Percentiles rank a stretch among this genome's conserved stretches.
phyloP scores from a whole-genome alignment of 1,140 invertebrate species.

The Mycetomoellerius zeteki region DNA sequence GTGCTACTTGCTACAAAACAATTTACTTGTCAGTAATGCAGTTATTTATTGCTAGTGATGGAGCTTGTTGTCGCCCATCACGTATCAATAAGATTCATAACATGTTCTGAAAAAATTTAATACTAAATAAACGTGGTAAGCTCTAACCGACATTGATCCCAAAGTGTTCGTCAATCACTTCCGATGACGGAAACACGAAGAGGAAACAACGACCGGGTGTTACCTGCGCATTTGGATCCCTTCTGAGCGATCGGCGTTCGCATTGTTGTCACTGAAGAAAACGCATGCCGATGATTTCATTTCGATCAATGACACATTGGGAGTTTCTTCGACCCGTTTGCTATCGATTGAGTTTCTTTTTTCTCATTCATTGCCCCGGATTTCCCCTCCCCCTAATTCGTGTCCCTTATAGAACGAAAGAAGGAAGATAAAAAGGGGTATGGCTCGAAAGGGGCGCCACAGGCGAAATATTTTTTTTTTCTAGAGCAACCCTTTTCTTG shows the following conservation, averaged over 20 bases:
- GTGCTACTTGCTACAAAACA: too few relatives aligned
- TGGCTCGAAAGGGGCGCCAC: constrained; percentile 25
- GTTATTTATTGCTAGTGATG: constrained; percentile 7
- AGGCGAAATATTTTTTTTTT: constrained; percentile 68
- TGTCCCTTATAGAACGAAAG: constrained; percentile 38
- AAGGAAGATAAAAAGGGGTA: constrained; percentile 32
- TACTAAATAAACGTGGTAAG: constrained; percentile 21
- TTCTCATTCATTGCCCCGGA: constrained; percentile 70
- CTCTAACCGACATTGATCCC: constrained; percentile 35
- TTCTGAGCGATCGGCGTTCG: constrained; percentile 42
- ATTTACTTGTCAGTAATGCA: background rate
- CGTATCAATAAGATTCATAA: constrained; percentile 8
- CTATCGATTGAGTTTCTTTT: constrained; percentile 73
- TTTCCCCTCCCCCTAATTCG: background rate
- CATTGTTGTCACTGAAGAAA: constrained; percentile 69
- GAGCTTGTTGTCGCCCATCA: background rate
- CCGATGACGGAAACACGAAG: constrained; percentile 41
- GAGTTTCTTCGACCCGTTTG: constrained; percentile 46
- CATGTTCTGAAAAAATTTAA: background rate
- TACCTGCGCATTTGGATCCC: constrained; percentile 58
- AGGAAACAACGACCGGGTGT: constrained; percentile 50
- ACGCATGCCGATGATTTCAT: constrained; percentile 71
- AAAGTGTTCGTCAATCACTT: constrained; percentile 47
- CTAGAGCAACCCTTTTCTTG: constrained; percentile 54
- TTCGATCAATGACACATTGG: constrained; percentile 71